Base-by-base conservation (phyloP, 2,113 vertebrate species). In the Pongo abelii region DNA sequence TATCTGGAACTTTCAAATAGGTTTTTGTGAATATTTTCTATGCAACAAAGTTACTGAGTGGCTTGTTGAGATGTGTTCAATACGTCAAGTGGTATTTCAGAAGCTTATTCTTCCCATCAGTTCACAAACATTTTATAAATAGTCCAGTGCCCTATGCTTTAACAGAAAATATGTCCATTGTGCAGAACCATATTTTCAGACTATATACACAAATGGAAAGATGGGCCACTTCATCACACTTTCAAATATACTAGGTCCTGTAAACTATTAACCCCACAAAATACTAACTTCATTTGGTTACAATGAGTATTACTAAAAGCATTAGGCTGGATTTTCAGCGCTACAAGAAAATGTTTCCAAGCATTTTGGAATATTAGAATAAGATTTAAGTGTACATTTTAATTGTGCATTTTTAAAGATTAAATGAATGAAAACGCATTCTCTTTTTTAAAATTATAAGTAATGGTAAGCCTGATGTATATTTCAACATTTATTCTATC, bases 71-170 rank as follows among this genome's bases (percentile, higher is more conserved):
- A 99, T 72, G 98, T 98, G 0, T 97, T 98, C 99, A 57, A 99
- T 99, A 98, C 99, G 99, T 98, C 99, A 99, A 98, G 99, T 98
- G 40, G 99, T 99, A 97, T 99, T 99, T 98, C 99, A 98, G 95
- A 99, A 99, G 94, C 99, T 99, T 43, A 97, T 99, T 84, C 98
- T 98, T 64, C 99, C 99, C 9, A 96, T 99, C 96, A 99, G 99
- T 94, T 99, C 99, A 99, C 99, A 99, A 96, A 99, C 99, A 80
- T 99, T 99, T 98, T 99, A 99, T 95, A 99, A 99, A 93, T 99
- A 99, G 93, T 99, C 98, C 98, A 99, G 99, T 93, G 98, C 98
- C 74, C 98, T 99, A 97, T 99, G 99, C 99, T 99, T 99, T 88
- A 99, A 99, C 97, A 99, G 98, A 99, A 99, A 98, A 99, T 99